Evolutionary conservation across 2,888 invertebrate genomes (phyloP).

Genomic region (Lepidochrysops patricia): DNA sequence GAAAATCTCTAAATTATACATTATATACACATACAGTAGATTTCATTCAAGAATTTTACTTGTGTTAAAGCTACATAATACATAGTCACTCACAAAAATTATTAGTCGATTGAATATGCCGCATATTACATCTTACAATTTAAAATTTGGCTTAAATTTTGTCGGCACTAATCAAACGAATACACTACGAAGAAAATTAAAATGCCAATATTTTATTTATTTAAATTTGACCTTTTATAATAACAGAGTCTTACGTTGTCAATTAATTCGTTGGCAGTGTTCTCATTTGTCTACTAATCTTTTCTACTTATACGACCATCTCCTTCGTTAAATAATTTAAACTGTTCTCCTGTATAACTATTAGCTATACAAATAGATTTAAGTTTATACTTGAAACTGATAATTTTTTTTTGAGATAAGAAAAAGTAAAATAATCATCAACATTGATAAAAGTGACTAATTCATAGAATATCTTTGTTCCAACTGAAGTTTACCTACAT

Average conservation of each 20-base stretch:
- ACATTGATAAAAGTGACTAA: no score
- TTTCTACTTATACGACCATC: neutral
- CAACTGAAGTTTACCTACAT: no score
- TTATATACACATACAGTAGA: neutral
- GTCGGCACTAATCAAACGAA: conserved; percentile 11
- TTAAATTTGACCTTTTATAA: conserved; percentile 6
- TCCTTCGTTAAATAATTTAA: neutral
- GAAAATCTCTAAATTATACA: neutral
- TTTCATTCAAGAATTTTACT: conserved; percentile 36
- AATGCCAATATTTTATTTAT: conserved; percentile 3
- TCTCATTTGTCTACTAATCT: neutral
- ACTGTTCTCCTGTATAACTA: neutral
- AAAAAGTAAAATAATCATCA: no score
- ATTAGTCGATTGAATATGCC: conserved; percentile 13
- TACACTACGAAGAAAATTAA: conserved; percentile 10
- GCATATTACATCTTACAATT: neutral
- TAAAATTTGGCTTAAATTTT: neutral
- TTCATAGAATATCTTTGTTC: no score
- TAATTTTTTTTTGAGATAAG: no score
- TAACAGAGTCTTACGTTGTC: neutral
- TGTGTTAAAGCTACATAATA: conserved; percentile 53
- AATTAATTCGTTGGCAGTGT: neutral
- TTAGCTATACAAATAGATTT: no score
- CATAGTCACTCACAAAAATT: conserved; percentile 28
- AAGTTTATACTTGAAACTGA: no score